These are phyloP conservation scores for Atethmia centrago DNA, from an alignment of 2,888 invertebrate genomes.

Conservation along the genomic window DNA sequence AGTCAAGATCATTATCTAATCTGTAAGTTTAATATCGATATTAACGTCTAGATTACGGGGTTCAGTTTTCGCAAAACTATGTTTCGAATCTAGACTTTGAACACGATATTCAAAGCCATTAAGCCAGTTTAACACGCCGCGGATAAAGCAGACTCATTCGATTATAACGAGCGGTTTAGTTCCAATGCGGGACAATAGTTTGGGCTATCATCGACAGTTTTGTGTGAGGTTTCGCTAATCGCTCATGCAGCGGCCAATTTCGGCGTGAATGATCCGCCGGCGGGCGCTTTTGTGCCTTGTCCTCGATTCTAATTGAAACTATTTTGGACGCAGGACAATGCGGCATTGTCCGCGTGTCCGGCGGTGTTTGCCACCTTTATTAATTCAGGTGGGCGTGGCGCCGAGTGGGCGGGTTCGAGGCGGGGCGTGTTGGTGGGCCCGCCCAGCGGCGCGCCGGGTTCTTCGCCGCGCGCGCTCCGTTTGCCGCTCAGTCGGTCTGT, in stretches of 20 bases:
- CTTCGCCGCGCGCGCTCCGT: slow-evolving; percentile 75
- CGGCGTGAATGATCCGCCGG: slow-evolving; percentile 83
- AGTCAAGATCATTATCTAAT: not conserved
- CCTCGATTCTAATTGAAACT: slow-evolving; percentile 90
- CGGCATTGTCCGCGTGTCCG: slow-evolving; percentile 90
- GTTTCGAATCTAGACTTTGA: slow-evolving; percentile 13
- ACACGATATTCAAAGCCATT: slow-evolving; percentile 25
- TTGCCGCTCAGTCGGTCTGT: slow-evolving; percentile 82
- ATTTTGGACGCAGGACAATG: slow-evolving; percentile 90
- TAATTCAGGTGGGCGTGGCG: slow-evolving; percentile 89
- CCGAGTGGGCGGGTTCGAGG: slow-evolving; percentile 81
- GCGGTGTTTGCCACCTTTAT: slow-evolving; percentile 90
- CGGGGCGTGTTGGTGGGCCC: slow-evolving; percentile 72
- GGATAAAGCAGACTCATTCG: slow-evolving; percentile 47
- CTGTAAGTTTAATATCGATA: not conserved
- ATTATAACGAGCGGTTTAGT: slow-evolving; percentile 65
- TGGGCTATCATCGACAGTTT: slow-evolving; percentile 67
- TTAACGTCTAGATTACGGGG: not conserved
- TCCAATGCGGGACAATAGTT: slow-evolving; percentile 56
- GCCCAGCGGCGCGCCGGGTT: slow-evolving; percentile 71
- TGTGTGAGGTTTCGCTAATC: slow-evolving; percentile 76
- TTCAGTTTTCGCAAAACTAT: slow-evolving; percentile 15
- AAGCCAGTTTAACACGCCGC: slow-evolving; percentile 34
- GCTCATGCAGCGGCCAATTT: slow-evolving; percentile 86
- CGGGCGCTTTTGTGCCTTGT: slow-evolving; percentile 86